phyloP scores from a whole-genome alignment of 2,113 vertebrate genomes.

The Zapus hudsonius region DNA sequence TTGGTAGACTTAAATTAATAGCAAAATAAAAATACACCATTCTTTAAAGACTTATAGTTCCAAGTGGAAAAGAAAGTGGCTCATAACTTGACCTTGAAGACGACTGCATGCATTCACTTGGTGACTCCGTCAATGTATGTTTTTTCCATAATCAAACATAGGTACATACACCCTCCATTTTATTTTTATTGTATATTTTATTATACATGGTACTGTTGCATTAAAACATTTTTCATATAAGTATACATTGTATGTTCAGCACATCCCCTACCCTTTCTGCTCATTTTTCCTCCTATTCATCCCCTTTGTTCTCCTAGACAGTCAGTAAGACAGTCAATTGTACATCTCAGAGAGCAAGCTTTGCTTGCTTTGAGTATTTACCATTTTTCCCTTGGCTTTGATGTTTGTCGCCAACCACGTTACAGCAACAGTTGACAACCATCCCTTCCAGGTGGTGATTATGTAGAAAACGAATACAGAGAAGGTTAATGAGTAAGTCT shows the following conservation, averaged over 20 bases:
- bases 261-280: no score
- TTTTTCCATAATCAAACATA: neutral
- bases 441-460: constrained; percentile 32
- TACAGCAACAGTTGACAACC: constrained; percentile 36
- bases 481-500: neutral
- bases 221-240: no score
- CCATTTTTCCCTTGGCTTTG: neutral
- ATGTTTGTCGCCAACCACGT: constrained; percentile 24
- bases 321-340: neutral
- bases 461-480: constrained; percentile 24
- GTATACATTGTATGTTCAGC: no score
- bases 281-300: no score
- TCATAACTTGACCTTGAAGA: neutral
- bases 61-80: neutral
- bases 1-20: neutral
- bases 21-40: neutral
- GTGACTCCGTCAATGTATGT: neutral
- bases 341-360: constrained; percentile 4
- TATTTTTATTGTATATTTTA: no score
- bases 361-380: constrained; percentile 49
- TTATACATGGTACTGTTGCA: no score
- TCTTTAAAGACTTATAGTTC: neutral
- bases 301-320: neutral
- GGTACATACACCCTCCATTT: no score
- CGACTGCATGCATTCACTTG: neutral